These are phyloP conservation scores for Pantelozetes paolii DNA, from an alignment of 2,888 invertebrate genomes.

Conservation along the genomic window DNA sequence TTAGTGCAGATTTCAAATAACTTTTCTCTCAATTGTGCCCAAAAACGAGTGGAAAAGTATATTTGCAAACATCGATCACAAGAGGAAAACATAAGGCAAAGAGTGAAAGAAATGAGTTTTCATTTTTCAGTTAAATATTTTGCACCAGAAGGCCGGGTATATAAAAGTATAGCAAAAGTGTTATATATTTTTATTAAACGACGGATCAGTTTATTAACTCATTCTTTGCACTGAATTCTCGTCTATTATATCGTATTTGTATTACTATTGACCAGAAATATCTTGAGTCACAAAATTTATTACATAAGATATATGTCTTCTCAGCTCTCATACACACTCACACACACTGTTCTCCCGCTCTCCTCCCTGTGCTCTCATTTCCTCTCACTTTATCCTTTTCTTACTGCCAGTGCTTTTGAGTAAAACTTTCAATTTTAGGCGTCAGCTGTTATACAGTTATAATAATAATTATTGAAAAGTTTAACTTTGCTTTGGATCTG, in stretches of 20 bases:
- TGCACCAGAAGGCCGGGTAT: neutral
- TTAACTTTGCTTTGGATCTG: neutral
- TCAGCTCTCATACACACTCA: neutral
- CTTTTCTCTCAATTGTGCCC: neutral
- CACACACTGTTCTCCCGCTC: neutral
- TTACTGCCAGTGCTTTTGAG: neutral
- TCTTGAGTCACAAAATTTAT: neutral
- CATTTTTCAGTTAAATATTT: conserved; percentile 11
- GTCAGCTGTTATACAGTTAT: conserved; percentile 23
- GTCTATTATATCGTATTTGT: neutral
- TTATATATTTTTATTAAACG: conserved; percentile 11
- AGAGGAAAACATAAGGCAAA: neutral
- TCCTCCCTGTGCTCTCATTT: no score
- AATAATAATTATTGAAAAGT: conserved; percentile 30
- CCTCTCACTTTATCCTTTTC: no score
- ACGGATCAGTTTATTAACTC: neutral
- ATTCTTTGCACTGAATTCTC: neutral
- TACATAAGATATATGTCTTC: conserved; percentile 12
- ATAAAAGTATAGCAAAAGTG: neutral
- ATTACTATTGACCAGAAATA: conserved; percentile 12
- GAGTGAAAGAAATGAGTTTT: conserved; percentile 14
- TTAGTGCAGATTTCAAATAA: neutral
- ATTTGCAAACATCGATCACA: conserved; percentile 4
- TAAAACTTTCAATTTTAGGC: conserved; percentile 23
- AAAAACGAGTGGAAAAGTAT: neutral